Evolutionary conservation across 1,140 invertebrate species (phyloP).

Genomic region (Stegodyphus mimosarum): DNA sequence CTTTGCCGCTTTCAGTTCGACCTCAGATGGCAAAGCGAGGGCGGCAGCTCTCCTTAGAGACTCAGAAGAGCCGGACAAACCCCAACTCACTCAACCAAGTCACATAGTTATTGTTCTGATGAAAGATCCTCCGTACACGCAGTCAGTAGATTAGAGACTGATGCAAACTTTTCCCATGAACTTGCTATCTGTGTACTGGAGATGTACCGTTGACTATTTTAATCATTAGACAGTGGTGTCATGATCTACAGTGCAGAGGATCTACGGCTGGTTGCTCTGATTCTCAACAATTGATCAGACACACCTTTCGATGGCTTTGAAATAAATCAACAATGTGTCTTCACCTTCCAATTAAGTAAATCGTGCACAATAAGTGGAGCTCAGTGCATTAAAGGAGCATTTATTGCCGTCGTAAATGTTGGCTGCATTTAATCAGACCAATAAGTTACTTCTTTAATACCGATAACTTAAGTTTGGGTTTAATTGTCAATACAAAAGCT

Average conservation of each 20-base stretch:
- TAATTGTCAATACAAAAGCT: too few species aligned
- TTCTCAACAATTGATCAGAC: constrained; percentile 5
- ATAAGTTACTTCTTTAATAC: too few species aligned
- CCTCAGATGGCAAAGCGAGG: neutral
- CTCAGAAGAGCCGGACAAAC: neutral
- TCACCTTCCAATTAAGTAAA: too few species aligned
- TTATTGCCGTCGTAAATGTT: too few species aligned
- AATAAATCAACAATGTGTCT: neutral
- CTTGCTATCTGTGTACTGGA: neutral
- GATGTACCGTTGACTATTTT: constrained; percentile 20
- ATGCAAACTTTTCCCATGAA: constrained; percentile 15
- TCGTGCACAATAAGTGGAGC: too few species aligned
- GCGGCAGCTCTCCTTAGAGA: neutral
- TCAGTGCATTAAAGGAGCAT: too few species aligned
- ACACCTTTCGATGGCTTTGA: constrained; percentile 12
- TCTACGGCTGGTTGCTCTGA: constrained; percentile 13
- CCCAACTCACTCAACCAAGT: constrained; percentile 8
- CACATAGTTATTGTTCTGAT: neutral
- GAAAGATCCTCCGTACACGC: neutral
- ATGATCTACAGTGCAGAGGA: neutral
- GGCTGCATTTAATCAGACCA: too few species aligned
- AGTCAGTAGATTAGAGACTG: neutral
- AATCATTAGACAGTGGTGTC: neutral
- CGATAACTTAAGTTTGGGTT: too few species aligned
- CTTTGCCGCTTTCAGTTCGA: neutral